These are phyloP conservation scores for Austrofundulus limnaeus DNA, from an alignment of 2,113 vertebrate genomes.

Conservation along the genomic window DNA sequence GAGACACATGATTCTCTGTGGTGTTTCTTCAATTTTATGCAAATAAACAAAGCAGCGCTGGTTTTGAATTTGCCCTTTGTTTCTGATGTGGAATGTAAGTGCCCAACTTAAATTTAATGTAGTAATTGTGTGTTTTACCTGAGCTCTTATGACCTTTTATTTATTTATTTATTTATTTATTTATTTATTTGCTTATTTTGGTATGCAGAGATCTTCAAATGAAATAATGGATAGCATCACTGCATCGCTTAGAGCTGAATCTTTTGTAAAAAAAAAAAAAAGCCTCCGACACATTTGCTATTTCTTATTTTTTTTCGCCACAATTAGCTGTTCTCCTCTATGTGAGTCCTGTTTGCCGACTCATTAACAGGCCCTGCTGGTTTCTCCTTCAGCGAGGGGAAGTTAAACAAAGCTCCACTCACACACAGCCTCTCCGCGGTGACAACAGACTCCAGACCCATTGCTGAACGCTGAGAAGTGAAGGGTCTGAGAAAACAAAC, in stretches of 20 bases:
- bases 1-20: constrained; percentile 55
- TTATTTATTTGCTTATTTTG: too few relatives aligned
- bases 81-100: constrained; percentile 33
- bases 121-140: constrained; percentile 5
- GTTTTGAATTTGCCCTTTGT: constrained; percentile 53
- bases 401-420: constrained; percentile 80
- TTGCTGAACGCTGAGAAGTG: constrained; percentile 69
- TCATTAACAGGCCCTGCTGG: constrained; percentile 79
- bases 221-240: neutral
- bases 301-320: constrained; percentile 42
- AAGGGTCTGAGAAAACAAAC: constrained; percentile 75
- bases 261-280: constrained; percentile 9
- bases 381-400: constrained; percentile 78
- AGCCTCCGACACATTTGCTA: constrained; percentile 20
- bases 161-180: constrained; percentile 13
- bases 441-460: constrained; percentile 69
- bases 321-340: constrained; percentile 70
- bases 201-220: neutral
- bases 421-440: constrained; percentile 61
- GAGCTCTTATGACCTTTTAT: constrained; percentile 5
- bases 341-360: constrained; percentile 76
- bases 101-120: constrained; percentile 19
- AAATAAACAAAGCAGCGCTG: constrained; percentile 62
- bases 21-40: constrained; percentile 67
- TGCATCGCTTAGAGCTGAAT: neutral